These are phyloP conservation scores for Pseudopodoces humilis DNA, from an alignment of 2,113 vertebrate genomes.

Conservation along the genomic window DNA sequence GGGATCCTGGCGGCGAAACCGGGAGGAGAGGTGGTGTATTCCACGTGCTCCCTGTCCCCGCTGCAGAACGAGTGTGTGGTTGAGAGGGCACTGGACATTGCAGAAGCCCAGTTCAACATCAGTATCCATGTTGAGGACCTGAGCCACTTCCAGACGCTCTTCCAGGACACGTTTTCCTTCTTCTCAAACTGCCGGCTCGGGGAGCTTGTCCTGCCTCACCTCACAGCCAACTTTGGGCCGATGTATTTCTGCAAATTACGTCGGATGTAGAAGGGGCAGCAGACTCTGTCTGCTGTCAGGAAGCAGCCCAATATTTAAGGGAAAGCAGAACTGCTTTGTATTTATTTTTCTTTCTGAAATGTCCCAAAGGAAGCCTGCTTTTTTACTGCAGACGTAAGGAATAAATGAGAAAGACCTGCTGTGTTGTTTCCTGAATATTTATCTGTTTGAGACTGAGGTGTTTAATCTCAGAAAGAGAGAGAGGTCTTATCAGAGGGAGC, in stretches of 20 bases:
- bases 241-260: constrained; percentile 91
- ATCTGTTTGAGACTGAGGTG: neutral
- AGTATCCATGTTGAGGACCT: constrained; percentile 76
- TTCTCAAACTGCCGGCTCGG: constrained; percentile 79
- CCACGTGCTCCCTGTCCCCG: constrained; percentile 90
- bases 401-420: constrained; percentile 12
- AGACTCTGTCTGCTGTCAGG: neutral
- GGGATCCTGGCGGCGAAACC: constrained; percentile 82
- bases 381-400: neutral
- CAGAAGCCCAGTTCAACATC: constrained; percentile 78
- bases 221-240: constrained; percentile 93
- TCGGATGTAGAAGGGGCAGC: constrained; percentile 64
- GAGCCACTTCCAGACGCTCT: constrained; percentile 73
- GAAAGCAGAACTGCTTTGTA: neutral
- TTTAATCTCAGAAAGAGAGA: neutral
- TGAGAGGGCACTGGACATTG: constrained; percentile 77
- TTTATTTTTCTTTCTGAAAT: constrained; percentile 23
- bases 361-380: neutral
- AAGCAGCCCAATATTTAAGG: neutral
- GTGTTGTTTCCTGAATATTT: neutral
- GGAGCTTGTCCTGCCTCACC: constrained; percentile 90
- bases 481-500: neutral
- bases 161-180: constrained; percentile 87
- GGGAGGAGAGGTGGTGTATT: constrained; percentile 87
- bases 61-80: constrained; percentile 91